Base-by-base conservation (phyloP, 37 sponge, comb jelly and placozoan genomes). In the Halisarca cf. caerulea region DNA sequence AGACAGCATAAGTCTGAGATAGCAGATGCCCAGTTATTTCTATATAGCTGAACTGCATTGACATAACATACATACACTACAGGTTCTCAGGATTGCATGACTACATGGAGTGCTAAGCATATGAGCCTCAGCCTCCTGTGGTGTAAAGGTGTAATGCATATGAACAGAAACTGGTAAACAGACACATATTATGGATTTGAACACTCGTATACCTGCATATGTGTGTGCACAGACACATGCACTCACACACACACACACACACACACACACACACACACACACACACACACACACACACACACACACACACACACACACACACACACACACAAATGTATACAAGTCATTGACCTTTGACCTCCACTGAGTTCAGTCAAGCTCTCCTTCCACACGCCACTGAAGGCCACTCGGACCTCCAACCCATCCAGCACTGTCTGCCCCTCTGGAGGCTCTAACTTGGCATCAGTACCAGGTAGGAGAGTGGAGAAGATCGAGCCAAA, bases 361-460 rank as follows among this genome's bases (percentile, higher is more conserved):
- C 99, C 99, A 60, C 94, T 94, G 34, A 98, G 85, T 71, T 98
- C 99, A 37, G 94, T 87, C 36, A 98, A 84, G 34, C 90, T 94
- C 24, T 98, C 99, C 69, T 98, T 98, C 99, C 99, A 98, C 55
- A 98, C 91, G 11, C 87, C 97, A 28, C 99, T 95, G 74, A 98
- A 98, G 21, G 92, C 99, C 2, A 98, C 96, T 66, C 86, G 94
- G 54, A 98, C 93, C 83, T 96, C 99, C 55, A 98, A 85, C 0
- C 99, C 99, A 74, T 98, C 97, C 51, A 96, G 85, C 36, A 96
- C 93, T 14, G 90, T 66, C 72, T 68, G 82, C 1, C 97, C 97
- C 75, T 96, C 93, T 0, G 95, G 91, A 2, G 97, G 95, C 20
- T 93, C 87, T 59, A 98, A 92, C 20, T 79, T 82, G 36, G 97